Evolutionary conservation across 2,797 vertebrate species (phyloP).

Genomic region (Vespertilio murinus): DNA sequence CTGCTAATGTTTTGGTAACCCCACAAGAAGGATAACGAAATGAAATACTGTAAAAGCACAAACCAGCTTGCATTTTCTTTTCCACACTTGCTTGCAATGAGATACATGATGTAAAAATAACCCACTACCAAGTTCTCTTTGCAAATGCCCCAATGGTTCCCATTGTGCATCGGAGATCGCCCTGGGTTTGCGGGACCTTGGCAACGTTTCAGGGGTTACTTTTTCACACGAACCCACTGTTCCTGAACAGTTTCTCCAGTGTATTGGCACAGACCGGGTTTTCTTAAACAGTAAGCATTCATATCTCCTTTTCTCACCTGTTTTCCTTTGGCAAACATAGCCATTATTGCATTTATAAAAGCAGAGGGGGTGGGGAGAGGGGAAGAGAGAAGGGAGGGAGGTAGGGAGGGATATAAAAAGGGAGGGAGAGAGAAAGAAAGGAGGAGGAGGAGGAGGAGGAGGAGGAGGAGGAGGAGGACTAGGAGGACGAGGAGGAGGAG

Average conservation of each 20-base stretch:
- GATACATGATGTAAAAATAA: conserved; percentile 37
- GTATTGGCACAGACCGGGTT: conserved; percentile 57
- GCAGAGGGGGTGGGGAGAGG: background rate
- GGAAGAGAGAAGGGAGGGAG: background rate
- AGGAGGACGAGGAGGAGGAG: too few relatives aligned
- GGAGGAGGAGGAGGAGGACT: too few relatives aligned
- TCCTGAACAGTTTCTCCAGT: conserved; percentile 61
- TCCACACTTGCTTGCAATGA: background rate
- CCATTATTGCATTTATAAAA: background rate
- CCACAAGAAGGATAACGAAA: conserved; percentile 55
- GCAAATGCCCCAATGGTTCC: background rate
- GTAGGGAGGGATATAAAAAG: too few relatives aligned
- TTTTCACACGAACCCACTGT: conserved; percentile 72
- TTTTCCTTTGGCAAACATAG: conserved; percentile 53
- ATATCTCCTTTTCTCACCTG: background rate
- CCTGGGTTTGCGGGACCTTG: conserved; percentile 53
- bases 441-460: too few relatives aligned
- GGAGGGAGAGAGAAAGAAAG: too few relatives aligned
- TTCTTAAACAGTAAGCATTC: conserved; percentile 59
- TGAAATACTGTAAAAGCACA: conserved; percentile 44
- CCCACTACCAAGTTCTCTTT: background rate
- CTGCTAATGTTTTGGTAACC: conserved; percentile 55
- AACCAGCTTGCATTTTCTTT: conserved; percentile 11
- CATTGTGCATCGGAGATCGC: conserved; percentile 44
- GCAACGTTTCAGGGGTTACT: conserved; percentile 53